phyloP scores from a whole-genome alignment of 1,140 invertebrate genomes.

The Brachionus rotundiformis region DNA sequence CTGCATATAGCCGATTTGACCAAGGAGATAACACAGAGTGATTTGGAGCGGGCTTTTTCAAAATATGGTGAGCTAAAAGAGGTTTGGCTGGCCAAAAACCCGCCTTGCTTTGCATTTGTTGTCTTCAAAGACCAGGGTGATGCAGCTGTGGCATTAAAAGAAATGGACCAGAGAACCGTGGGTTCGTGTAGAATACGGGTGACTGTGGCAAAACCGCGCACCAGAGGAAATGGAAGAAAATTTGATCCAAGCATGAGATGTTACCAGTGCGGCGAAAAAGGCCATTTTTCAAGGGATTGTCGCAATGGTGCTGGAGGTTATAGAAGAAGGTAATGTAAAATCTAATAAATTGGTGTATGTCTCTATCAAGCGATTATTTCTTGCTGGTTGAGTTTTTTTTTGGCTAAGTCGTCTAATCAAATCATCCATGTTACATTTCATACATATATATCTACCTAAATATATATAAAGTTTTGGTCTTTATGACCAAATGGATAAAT shows the following conservation, averaged over 20 bases:
- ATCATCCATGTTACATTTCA: not conserved
- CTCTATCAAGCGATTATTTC: not conserved
- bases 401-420: not conserved
- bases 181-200: slow-evolving; percentile 56
- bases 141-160: slow-evolving; percentile 59
- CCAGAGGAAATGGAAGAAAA: slow-evolving; percentile 55
- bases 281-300: slow-evolving; percentile 58
- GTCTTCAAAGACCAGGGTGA: slow-evolving; percentile 61
- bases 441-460: too few species aligned
- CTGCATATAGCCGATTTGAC: slow-evolving; percentile 60
- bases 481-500: not conserved
- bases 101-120: slow-evolving; percentile 64
- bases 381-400: not conserved
- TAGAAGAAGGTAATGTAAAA: slow-evolving; percentile 49
- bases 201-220: slow-evolving; percentile 60
- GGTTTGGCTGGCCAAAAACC: slow-evolving; percentile 62
- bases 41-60: slow-evolving; percentile 59
- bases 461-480: not conserved
- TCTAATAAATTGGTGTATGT: not conserved
- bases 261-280: slow-evolving; percentile 62
- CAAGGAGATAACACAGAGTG: slow-evolving; percentile 54
- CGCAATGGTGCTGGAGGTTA: slow-evolving; percentile 7
- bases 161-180: slow-evolving; percentile 58
- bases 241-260: slow-evolving; percentile 59
- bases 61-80: slow-evolving; percentile 62